Evolutionary conservation across 2,113 vertebrate genomes (phyloP).

Genomic region (Morphnarchus princeps): DNA sequence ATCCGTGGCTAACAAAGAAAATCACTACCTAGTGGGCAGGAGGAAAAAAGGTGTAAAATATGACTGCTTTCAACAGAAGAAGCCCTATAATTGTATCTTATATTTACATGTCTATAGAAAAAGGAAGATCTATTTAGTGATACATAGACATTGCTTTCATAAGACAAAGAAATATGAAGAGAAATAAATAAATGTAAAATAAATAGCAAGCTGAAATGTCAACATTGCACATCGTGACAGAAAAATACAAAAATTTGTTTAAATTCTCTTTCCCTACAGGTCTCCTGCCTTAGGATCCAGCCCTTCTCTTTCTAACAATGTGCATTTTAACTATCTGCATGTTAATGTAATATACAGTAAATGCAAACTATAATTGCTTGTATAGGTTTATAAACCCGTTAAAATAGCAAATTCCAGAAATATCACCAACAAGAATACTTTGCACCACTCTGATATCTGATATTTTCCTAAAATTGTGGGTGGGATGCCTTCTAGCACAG

Average conservation of each 20-base stretch:
- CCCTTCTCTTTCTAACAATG: neutral
- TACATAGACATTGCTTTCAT: neutral
- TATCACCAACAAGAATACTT: neutral
- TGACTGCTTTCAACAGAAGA: neutral
- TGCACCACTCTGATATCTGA: neutral
- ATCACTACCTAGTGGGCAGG: neutral
- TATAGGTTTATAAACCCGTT: neutral
- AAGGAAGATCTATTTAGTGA: neutral
- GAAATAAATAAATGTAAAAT: neutral
- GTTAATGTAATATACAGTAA: neutral
- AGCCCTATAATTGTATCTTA: neutral
- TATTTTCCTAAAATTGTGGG: neutral
- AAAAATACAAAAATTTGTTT: neutral
- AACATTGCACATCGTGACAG: neutral
- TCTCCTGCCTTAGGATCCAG: neutral
- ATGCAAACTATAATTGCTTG: neutral
- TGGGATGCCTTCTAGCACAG: neutral
- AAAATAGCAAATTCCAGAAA: neutral
- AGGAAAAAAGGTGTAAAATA: conserved; percentile 33
- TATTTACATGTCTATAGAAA: neutral
- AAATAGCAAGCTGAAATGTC: neutral
- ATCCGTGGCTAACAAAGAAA: conserved; percentile 2
- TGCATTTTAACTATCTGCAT: neutral
- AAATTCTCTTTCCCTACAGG: neutral
- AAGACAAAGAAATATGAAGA: neutral